These are phyloP conservation scores for Galagoides demidoff DNA, from an alignment of 2,797 vertebrate genomes.

Conservation along the genomic window DNA sequence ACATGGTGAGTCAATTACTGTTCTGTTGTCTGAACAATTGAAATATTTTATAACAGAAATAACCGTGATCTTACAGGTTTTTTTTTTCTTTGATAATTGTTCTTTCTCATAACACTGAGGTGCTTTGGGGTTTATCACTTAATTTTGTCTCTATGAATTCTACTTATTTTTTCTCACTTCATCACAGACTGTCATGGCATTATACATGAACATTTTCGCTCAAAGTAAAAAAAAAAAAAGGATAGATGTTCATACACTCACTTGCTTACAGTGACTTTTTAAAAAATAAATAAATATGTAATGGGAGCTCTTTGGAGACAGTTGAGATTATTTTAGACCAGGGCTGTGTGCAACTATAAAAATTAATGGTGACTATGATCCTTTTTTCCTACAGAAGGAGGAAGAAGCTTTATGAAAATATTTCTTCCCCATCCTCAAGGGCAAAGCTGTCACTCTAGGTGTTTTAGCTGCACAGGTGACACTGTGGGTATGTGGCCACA, in stretches of 20 bases:
- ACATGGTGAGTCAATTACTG: not conserved
- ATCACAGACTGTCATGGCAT: not conserved
- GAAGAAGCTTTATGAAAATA: not conserved
- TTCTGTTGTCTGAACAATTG: not conserved
- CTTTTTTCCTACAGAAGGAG: not conserved
- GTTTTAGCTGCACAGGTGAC: not conserved
- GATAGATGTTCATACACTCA: not conserved
- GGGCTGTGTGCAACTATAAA: not conserved
- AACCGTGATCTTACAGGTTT: not conserved
- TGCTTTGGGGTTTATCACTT: not conserved
- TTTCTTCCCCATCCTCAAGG: not conserved
- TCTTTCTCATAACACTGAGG: not conserved
- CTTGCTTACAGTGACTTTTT: not conserved
- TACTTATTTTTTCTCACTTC: not conserved
- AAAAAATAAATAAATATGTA: not conserved
- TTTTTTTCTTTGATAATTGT: not conserved
- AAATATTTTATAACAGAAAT: slow-evolving; percentile 4
- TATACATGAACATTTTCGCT: not conserved
- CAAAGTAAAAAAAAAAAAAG: not conserved
- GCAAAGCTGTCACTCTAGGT: not conserved
- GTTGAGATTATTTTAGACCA: not conserved
- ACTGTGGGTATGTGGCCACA: not conserved
- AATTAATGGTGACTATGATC: not conserved
- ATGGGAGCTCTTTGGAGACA: not conserved
- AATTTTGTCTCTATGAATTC: not conserved